Evolutionary conservation across 2,888 invertebrate species (phyloP), one percentile per base, ranked within the genome.

Genomic region (Caenorhabditis imperialis): DNA sequence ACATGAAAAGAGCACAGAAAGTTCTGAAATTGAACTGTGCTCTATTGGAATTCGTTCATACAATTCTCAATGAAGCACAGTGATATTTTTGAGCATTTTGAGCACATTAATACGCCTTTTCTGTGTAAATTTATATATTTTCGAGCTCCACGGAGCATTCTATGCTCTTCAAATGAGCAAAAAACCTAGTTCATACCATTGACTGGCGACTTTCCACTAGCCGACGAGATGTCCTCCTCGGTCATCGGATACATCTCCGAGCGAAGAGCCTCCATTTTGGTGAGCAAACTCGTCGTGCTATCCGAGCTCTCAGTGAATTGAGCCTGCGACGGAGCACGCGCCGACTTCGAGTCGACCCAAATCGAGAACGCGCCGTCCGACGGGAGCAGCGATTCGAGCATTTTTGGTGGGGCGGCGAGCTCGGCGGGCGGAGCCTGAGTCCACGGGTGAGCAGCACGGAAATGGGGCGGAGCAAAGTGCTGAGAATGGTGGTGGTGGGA

Each of bases 271-370:
- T 72, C 72, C 65, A 65, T 73, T 20, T 73, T 72, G 7, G 53
- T 40, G 20, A 72, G 58, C 38, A 72, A 30, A 42, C 72, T 72
- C 0, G 23, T 25, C 10, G 20, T 25, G 4, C 53, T 48, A n/a
- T 42, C 47, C 3, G 65, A 37, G 4, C 45, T 14, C 1, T 30
- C 30, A 10, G 10, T 10, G 7, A 30, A 30, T 30, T 30, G 30
- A 30, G 30, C 30, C 30, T 30, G 30, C 30, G 30, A 7, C 7
- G 30, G 7, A 10, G 30, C 30, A 30, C 30, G 30, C 27, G 51
- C 60, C n/a, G 72, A 58, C 22, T 65, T 65, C 30, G 48, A 25
- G 20, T 69, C 62, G 14, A 75, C 58, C 75, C 75, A 75, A n/a
- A 75, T 75, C n/a, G 69, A 62, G 20, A 75, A 75, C 4, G 40